phyloP scores from a whole-genome alignment of 2,888 invertebrate genomes.

The Carpatolechia fugitivella region DNA sequence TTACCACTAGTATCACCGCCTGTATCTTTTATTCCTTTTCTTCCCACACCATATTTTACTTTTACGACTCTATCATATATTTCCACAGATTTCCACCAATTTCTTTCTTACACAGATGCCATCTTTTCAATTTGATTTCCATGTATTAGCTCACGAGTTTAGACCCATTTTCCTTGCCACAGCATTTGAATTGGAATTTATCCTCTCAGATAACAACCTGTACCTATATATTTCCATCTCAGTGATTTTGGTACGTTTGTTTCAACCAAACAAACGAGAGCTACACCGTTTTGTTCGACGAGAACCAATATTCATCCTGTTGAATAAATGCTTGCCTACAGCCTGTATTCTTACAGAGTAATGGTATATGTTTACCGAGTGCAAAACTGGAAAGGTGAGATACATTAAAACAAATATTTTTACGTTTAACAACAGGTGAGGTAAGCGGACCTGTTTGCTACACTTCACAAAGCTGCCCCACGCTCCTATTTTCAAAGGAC shows the following conservation, averaged over 20 bases:
- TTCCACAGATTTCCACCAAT: not conserved
- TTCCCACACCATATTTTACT: not conserved
- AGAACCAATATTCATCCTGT: not conserved
- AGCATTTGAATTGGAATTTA: not conserved
- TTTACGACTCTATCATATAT: not conserved
- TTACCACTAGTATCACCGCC: constrained; percentile 12
- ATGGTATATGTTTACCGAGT: constrained; percentile 1
- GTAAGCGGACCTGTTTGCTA: constrained; percentile 36
- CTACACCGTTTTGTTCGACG: not conserved
- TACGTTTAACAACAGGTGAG: constrained; percentile 26
- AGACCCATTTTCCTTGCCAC: not conserved
- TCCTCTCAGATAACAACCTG: not conserved
- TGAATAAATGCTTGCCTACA: not conserved
- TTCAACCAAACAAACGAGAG: not conserved
- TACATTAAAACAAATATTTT: constrained; percentile 33
- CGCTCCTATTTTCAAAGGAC: constrained; percentile 26
- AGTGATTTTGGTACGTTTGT: not conserved
- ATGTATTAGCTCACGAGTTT: not conserved
- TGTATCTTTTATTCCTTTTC: not conserved
- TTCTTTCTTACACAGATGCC: too few species aligned
- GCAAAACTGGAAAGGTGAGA: constrained; percentile 26
- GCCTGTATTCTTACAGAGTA: not conserved
- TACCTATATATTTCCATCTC: not conserved
- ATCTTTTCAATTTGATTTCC: not conserved
- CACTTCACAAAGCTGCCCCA: constrained; percentile 31